These are phyloP conservation scores for Sapajus apella DNA, from an alignment of 2,113 vertebrate genomes.

Conservation along the genomic window DNA sequence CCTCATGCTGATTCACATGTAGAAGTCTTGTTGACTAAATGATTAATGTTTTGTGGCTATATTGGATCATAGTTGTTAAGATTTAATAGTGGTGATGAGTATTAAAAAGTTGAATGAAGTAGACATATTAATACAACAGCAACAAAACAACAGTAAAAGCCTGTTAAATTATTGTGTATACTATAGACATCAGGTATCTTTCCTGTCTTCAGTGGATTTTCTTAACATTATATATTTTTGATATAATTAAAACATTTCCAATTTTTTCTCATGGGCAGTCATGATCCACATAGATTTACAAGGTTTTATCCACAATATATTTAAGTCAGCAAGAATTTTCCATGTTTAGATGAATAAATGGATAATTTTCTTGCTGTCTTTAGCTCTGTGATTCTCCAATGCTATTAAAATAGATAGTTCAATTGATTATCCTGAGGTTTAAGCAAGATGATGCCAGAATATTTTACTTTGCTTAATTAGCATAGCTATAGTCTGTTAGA, in stretches of 20 bases:
- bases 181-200: background rate
- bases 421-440: background rate
- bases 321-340: background rate
- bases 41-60: background rate
- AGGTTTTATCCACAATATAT: background rate
- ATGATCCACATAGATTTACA: background rate
- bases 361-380: background rate
- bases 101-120: slow-evolving; percentile 9
- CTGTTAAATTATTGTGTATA: background rate
- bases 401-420: background rate
- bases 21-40: slow-evolving; percentile 25
- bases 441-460: background rate
- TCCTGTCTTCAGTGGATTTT: background rate
- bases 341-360: background rate
- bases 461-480: slow-evolving; percentile 29
- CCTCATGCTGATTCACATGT: background rate
- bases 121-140: background rate
- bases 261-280: background rate
- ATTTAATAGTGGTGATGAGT: slow-evolving; percentile 10
- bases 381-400: background rate
- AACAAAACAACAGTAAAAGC: background rate
- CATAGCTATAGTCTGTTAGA: background rate
- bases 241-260: background rate
- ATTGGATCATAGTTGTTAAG: slow-evolving; percentile 29
- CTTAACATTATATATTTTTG: background rate